Base-by-base conservation (phyloP, 2,113 vertebrate genomes). In the Catagonus wagneri region DNA sequence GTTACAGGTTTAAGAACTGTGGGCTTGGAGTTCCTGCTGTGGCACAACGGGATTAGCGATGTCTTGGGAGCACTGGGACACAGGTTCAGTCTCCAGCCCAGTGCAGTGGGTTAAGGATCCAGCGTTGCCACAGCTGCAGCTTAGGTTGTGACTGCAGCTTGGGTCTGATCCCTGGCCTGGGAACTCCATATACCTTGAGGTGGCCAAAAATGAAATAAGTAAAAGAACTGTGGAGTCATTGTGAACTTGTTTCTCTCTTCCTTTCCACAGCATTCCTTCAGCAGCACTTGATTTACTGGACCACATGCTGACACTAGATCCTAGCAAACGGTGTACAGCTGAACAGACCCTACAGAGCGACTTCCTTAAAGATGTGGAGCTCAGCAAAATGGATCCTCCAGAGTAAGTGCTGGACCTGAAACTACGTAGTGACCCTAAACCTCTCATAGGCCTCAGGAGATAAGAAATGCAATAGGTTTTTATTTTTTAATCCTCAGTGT, bases 231-330 rank as follows among this genome's bases (percentile, higher is more conserved):
- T 44, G 44, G 44, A 8, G 44, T 44, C 44, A 44, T 93, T 92
- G 52, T 76, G 2, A 83, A 90, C 68, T 0, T 27, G 1, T 91
- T 36, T 80, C 14, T 85, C 3, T 83, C 6, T 83, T 94, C 72
- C 74, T 96, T 50, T 92, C 0, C 22, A 1, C 97, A 99, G 99
- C 98, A 99, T 99, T 98, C 99, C 99, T 65, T 97, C 98, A 2
- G 95, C 99, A 94, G 99, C 99, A 71, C 99, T 99, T 89, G 99
- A 99, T 97, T 98, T 99, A 98, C 98, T 99, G 96, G 99, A 99
- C 98, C 99, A 99, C 97, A 99, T 99, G 99, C 98, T 99, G 98
- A 99, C 99, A 4, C 98, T 99, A 19, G 99, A 99, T 98, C 99
- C 99, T 1, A 98, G 98, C 69, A 99, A 99, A 32, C 99, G 99